A percentile compares a stretch with the other conserved stretches of the same genome.
phyloP scores from a whole-genome alignment of 1,140 invertebrate genomes.

The Rhyzopertha dominica region DNA sequence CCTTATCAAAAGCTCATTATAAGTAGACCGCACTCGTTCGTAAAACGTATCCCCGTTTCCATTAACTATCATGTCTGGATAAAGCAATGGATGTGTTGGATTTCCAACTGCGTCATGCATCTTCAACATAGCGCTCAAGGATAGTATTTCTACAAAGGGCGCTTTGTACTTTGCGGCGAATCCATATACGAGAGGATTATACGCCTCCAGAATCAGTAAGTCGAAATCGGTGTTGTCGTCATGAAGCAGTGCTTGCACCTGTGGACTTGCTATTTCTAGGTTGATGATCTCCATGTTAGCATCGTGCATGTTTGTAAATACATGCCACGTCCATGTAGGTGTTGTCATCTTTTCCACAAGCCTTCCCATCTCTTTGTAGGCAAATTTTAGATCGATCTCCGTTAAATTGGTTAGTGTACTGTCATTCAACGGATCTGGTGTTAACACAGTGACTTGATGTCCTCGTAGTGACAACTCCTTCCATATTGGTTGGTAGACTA shows the following conservation, averaged over 20 bases:
- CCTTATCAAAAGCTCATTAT: conserved; percentile 13
- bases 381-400: conserved; percentile 29
- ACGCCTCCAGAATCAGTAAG: too few relatives aligned
- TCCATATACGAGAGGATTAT: too few relatives aligned
- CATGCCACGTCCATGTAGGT: not conserved
- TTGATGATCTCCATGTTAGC: conserved; percentile 4
- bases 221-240: conserved; percentile 16
- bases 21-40: conserved; percentile 40
- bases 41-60: conserved; percentile 37
- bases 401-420: conserved; percentile 26
- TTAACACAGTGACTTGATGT: conserved; percentile 30
- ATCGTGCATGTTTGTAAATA: too few relatives aligned
- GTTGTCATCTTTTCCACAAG: not conserved
- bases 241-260: conserved; percentile 22
- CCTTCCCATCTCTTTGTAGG: conserved; percentile 11
- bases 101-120: conserved; percentile 43
- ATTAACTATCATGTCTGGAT: conserved; percentile 39
- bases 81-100: conserved; percentile 44
- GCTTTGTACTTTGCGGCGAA: too few relatives aligned
- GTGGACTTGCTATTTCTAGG: conserved; percentile 15
- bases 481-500: conserved; percentile 46
- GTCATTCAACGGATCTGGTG: conserved; percentile 31
- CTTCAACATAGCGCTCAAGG: conserved; percentile 8
- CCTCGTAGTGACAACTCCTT: conserved; percentile 30
- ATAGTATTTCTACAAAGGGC: conserved; percentile 5